phyloP scores from a whole-genome alignment of 2,113 vertebrate genomes.

The Dipodomys merriami region DNA sequence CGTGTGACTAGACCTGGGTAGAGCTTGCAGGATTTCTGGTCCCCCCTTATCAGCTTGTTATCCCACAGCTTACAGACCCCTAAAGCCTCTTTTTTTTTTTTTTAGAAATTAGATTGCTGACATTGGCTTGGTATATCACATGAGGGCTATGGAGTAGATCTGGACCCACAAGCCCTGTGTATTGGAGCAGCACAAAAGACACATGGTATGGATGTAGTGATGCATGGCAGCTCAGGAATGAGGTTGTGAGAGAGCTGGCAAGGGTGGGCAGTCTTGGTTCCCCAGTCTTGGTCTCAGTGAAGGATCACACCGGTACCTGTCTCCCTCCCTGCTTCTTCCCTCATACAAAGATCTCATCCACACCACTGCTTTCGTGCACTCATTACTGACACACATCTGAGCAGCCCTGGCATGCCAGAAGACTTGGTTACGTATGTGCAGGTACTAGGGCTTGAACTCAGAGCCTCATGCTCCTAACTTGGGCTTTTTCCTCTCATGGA shows the following conservation, averaged over 20 bases:
- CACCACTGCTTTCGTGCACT: background rate
- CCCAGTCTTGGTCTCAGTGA: background rate
- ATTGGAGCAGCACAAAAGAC: background rate
- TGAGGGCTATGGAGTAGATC: background rate
- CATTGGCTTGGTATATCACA: background rate
- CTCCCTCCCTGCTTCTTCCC: background rate
- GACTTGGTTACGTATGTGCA: too few relatives aligned
- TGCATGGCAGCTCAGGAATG: background rate
- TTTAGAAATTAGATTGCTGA: background rate
- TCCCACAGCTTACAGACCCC: background rate
- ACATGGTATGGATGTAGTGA: background rate
- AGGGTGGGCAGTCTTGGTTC: background rate
- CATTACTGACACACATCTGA: background rate
- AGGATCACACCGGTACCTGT: accelerated
- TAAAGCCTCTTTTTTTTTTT: background rate
- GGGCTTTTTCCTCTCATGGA: too few relatives aligned
- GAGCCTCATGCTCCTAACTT: too few relatives aligned
- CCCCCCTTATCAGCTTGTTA: background rate
- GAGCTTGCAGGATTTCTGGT: background rate
- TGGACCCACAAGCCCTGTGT: background rate
- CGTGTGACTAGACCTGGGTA: background rate
- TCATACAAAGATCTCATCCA: background rate
- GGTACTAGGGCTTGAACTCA: too few relatives aligned
- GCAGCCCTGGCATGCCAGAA: too few relatives aligned
- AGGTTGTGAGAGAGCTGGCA: background rate